Percentiles rank a stretch among this genome's conserved stretches.
Evolutionary conservation across 2,113 vertebrate species (phyloP).

Genomic region (Nothoprocta pentlandii): DNA sequence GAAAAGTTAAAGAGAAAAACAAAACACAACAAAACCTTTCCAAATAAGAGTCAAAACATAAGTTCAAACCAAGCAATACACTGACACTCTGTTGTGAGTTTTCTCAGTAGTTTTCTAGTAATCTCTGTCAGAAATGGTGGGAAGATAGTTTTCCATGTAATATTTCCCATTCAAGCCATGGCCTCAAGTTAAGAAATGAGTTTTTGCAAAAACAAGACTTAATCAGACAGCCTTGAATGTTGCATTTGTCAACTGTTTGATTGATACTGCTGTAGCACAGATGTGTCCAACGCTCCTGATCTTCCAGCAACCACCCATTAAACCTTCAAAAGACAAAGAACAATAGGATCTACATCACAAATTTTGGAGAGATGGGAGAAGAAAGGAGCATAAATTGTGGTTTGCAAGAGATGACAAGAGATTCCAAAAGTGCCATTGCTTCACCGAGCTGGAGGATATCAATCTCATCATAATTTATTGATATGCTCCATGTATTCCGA

Average conservation of each 20-base stretch:
- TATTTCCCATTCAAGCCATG: neutral
- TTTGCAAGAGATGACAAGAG: neutral
- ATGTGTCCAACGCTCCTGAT: neutral
- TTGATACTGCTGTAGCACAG: neutral
- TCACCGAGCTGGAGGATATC: neutral
- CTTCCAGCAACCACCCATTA: neutral
- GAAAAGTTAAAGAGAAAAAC: neutral
- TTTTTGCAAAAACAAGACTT: neutral
- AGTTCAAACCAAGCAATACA: neutral
- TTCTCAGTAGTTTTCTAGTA: neutral
- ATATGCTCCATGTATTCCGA: neutral
- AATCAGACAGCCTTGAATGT: neutral
- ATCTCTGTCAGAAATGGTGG: neutral
- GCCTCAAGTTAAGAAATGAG: neutral
- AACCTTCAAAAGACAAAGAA: neutral
- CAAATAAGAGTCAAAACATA: neutral
- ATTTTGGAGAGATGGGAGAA: neutral
- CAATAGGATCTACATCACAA: neutral
- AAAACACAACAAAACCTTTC: neutral
- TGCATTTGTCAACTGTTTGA: neutral
- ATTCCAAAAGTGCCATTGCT: neutral
- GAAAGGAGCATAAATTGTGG: neutral
- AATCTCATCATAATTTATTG: neutral
- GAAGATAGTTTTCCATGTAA: neutral
- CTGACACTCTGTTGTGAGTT: neutral